Base-by-base conservation (phyloP, 2,888 invertebrate genomes). In the Acronicta psi region DNA sequence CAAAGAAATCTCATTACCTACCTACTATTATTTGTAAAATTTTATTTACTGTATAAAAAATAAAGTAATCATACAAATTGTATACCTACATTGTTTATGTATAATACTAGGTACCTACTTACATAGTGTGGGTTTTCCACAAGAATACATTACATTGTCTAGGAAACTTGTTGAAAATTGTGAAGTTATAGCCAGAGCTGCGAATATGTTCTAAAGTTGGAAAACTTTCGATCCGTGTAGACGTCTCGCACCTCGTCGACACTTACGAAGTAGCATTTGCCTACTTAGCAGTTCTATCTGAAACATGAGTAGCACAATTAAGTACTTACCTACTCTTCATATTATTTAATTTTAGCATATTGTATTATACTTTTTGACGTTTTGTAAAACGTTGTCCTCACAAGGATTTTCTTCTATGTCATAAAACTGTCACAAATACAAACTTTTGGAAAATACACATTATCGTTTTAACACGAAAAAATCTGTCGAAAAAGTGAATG, bases 221-320 rank as follows among this genome's bases (percentile, higher is more conserved):
- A 13, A 61, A 73, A 77, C 71, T 73, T 77, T 66, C 54, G 52
- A 65, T 69, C 59, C 56, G 51, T 46, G 50, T 42, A 56, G 54
- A 55, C 43, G 40, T 34, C 34, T 37, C 42, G 44, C 75, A 74
- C 71, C 59, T 77, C 54, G 45, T 55, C 51, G 47, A 54, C 71
- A 61, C 56, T 73, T 69, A 43, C 42, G 25, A 70, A 77, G 38
- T 60, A 40, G 40, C n/a, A 43, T 45, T 51, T 44, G 37, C 38
- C 46, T 68, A 73, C 74, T 73, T 73, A 76, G 41, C 38, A 52
- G 55, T 73, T 67, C 41, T 38, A 54, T 25, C 46, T 43, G 18
- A 47, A 40, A 38, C 51, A 54, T 34, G 49, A 49, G 44, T 45
- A 14, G 29, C 8, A 37, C 8, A 20, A 50, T 52, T 49, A n/a